These are phyloP conservation scores for Bufo gargarizans DNA, from an alignment of 2,113 vertebrate species.

Conservation along the genomic window DNA sequence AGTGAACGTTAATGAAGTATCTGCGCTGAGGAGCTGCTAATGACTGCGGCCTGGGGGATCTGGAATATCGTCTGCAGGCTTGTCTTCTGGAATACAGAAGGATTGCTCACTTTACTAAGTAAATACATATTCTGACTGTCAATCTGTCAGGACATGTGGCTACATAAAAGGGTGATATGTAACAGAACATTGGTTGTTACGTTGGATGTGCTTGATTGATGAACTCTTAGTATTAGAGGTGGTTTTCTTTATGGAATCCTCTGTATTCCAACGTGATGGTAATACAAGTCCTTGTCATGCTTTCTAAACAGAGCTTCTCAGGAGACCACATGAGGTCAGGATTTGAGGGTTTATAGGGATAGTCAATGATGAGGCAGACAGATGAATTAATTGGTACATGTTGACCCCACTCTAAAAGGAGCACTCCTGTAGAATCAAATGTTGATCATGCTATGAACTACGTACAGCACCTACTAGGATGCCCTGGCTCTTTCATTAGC, in stretches of 20 bases:
- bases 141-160: not conserved
- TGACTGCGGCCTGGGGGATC: not conserved
- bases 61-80: not conserved
- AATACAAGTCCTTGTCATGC: not conserved
- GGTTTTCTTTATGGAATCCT: too few relatives aligned
- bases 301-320: not conserved
- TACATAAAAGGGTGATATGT: not conserved
- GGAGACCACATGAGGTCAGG: not conserved
- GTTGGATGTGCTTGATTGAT: not conserved
- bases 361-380: not conserved
- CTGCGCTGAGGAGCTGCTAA: not conserved
- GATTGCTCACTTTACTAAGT: not conserved
- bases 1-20: slow-evolving; percentile 2
- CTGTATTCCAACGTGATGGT: too few relatives aligned
- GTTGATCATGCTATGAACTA: not conserved
- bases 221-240: too few relatives aligned
- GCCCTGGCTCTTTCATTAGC: too few relatives aligned
- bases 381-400: not conserved
- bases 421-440: not conserved
- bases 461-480: not conserved
- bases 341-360: not conserved
- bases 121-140: not conserved
- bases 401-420: not conserved
- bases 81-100: not conserved
- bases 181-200: not conserved